These are phyloP conservation scores for Erannis defoliaria DNA, from an alignment of 2,888 invertebrate genomes.

Conservation along the genomic window DNA sequence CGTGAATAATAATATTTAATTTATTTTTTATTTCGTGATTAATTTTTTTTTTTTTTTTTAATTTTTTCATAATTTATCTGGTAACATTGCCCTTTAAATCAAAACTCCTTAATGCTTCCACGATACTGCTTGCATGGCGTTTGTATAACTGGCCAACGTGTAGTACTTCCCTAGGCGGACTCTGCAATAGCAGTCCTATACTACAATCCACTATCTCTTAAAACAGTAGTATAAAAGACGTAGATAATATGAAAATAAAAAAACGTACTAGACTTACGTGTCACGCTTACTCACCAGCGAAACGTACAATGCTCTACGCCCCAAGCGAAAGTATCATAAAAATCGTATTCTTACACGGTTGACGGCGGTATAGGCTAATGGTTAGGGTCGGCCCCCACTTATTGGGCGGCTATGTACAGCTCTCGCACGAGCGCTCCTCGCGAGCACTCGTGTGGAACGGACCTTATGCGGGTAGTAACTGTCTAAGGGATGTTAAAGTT, in stretches of 20 bases:
- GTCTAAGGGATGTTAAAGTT: constrained; percentile 39
- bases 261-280: constrained; percentile 1
- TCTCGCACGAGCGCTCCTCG: constrained; percentile 67
- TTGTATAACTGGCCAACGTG: no score
- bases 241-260: neutral
- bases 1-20: no score
- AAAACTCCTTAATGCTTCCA: no score
- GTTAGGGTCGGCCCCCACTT: constrained; percentile 47
- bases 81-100: no score
- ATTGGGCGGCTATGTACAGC: constrained; percentile 75
- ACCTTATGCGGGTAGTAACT: constrained; percentile 42
- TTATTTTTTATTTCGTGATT: no score
- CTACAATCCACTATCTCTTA: no score
- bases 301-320: constrained; percentile 20
- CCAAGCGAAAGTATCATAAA: constrained; percentile 42
- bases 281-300: constrained; percentile 23
- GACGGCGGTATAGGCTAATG: constrained; percentile 43
- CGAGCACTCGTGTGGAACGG: constrained; percentile 69
- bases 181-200: no score
- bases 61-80: no score
- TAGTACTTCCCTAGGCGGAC: no score
- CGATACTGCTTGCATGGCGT: no score
- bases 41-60: no score
- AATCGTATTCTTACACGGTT: constrained; percentile 45
- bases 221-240: no score